Conservation (phyloP, 2,797 vertebrate species). For the Liparis tanakae region DNA sequence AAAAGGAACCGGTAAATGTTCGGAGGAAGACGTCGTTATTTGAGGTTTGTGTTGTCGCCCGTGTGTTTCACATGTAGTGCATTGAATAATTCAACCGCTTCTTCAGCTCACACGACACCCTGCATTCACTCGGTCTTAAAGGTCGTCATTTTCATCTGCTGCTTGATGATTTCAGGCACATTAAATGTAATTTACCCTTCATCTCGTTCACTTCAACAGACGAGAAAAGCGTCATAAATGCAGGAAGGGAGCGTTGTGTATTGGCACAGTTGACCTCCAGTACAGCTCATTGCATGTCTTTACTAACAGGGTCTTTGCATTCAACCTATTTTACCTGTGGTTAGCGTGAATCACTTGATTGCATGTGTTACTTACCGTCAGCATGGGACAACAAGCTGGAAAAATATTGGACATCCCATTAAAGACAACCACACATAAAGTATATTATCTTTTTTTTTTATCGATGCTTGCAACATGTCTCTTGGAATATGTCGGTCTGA, state of each 20-base stretch:
- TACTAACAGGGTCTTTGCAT: neutral
- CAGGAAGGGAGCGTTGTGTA: neutral
- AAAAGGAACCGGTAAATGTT: slow-evolving; percentile 15
- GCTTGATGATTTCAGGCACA: slow-evolving; percentile 16
- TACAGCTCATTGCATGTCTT: neutral
- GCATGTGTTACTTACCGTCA: neutral
- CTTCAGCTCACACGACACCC: neutral
- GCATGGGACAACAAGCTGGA: neutral
- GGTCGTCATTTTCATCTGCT: neutral
- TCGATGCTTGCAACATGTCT: neutral
- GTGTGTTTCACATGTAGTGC: neutral
- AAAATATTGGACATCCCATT: neutral
- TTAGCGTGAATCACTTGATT: neutral
- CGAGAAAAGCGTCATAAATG: neutral
- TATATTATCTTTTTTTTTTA: neutral
- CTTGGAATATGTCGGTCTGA: no score
- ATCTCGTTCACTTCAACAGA: neutral
- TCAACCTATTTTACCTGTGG: neutral
- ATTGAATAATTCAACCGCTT: neutral
- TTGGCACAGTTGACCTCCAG: neutral
- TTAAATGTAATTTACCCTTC: slow-evolving; percentile 8
- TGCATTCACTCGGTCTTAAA: neutral
- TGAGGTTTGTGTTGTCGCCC: slow-evolving; percentile 1
- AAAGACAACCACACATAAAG: neutral
- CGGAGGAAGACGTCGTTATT: neutral